A percentile compares a stretch with the other conserved stretches of the same genome.
These are phyloP conservation scores for Rhopilema esculentum DNA, from an alignment of 30 jellyfish, hydroid and myxozoan genomes.

Conservation along the genomic window DNA sequence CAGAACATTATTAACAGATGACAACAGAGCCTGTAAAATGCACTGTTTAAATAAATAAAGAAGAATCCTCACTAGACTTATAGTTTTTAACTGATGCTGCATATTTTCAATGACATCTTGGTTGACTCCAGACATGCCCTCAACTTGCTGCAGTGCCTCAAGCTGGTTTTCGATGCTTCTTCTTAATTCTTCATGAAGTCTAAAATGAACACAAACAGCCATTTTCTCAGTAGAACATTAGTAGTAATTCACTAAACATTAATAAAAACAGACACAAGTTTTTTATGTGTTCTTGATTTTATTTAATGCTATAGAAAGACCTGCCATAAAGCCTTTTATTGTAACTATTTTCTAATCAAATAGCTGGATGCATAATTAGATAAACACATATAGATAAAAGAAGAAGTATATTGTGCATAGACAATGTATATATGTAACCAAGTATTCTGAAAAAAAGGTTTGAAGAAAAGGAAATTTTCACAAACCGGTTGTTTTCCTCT, in stretches of 20 bases:
- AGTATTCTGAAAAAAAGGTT: too few relatives aligned
- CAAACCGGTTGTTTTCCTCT: constrained; percentile 82
- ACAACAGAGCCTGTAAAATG: background rate
- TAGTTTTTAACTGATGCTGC: constrained; percentile 69
- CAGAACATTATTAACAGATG: background rate
- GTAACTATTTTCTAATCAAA: too few relatives aligned
- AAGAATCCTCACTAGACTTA: constrained; percentile 25
- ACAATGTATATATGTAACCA: too few relatives aligned
- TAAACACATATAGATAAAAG: too few relatives aligned
- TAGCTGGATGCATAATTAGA: too few relatives aligned
- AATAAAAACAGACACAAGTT: too few relatives aligned
- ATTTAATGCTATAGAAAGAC: too few relatives aligned
- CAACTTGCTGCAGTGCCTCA: constrained; percentile 78
- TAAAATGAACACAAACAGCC: background rate
- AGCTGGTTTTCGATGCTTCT: constrained; percentile 81
- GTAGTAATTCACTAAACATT: too few relatives aligned
- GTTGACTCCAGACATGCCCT: constrained; percentile 73
- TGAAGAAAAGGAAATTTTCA: too few relatives aligned
- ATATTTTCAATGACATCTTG: constrained; percentile 73
- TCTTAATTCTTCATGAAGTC: constrained; percentile 85
- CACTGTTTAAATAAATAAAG: background rate
- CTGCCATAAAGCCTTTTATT: too few relatives aligned
- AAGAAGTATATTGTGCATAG: too few relatives aligned
- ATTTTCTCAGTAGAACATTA: background rate
- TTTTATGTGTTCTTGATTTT: too few relatives aligned